Evolutionary conservation across 2,113 vertebrate species (phyloP), one percentile per base, ranked within the genome.

Genomic region (Todiramphus chloris): DNA sequence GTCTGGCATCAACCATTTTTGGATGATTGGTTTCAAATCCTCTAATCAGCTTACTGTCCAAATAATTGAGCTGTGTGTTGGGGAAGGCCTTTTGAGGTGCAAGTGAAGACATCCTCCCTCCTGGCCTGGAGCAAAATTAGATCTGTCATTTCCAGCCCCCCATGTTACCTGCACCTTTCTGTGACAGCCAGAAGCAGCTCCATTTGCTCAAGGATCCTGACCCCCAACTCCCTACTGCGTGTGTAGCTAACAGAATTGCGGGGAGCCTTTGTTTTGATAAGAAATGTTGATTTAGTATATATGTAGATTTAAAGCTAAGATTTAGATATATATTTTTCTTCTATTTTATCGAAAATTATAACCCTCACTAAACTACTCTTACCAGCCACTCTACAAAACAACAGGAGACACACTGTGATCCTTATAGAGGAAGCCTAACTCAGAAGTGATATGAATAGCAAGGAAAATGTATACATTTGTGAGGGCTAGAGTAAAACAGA

Each of bases 1-100:
- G 51, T 48, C 58, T 93, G 74, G 85, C 93, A 92, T 83, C 87
- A 81, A 83, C 85, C 94, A 72, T 92, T 94, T 96, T 90, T 78
- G 88, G 92, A 92, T 94, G 88, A 92, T 96, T 90, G 92, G 76
- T 86, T 97, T 92, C 92, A 94, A 97, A 96, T 97, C 96, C 88
- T 63, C 72, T 97, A 96, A 97, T 96, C 94, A 96, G 96, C 96
- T 97, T 97, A 97, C 85, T 3, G 11, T 64, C 83, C 94, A 93
- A 90, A 94, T 89, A 96, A 95, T 83, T 83, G 93, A 96, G 94
- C 92, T 70, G 44, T 89, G 92, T 84, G 92, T 13, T 95, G 69
- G 39, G 79, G 48, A 92, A 92, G 64, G 76, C 83, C 88, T 88
- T 95, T 60, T 4, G 69, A 94, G 88, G 80, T 16, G 0, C 1